Conservation (phyloP, 1,140 invertebrate genomes). For the Drosophila elegans region DNA sequence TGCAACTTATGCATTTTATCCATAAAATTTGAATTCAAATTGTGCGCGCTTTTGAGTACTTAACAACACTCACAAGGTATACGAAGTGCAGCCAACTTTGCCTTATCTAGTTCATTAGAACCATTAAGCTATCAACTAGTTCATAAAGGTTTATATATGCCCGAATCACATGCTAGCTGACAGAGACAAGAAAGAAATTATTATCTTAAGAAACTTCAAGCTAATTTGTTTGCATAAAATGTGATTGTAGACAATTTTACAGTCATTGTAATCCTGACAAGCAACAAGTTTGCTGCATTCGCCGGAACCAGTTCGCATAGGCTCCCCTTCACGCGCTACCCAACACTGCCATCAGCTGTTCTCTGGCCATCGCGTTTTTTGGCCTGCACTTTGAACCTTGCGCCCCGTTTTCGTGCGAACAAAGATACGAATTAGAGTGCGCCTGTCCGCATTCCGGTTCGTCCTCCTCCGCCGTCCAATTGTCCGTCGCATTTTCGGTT, state of each 20-base stretch:
- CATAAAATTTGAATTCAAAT: slow-evolving; percentile 8
- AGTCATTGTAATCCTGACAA: background rate
- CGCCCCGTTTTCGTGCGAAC: slow-evolving; percentile 32
- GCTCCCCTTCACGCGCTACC: background rate
- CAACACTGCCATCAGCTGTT: slow-evolving; percentile 64
- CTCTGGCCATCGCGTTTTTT: slow-evolving; percentile 11
- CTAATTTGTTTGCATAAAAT: background rate
- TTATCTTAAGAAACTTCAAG: accelerated
- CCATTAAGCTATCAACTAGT: too few relatives aligned
- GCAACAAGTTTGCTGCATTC: slow-evolving; percentile 36
- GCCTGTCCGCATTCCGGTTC: slow-evolving; percentile 50
- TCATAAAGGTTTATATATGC: too few relatives aligned
- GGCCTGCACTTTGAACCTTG: slow-evolving; percentile 73
- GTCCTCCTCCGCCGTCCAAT: slow-evolving; percentile 24
- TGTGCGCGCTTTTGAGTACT: background rate
- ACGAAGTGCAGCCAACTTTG: slow-evolving; percentile 25
- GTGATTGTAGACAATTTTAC: too few relatives aligned
- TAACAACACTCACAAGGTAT: background rate
- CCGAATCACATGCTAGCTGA: background rate
- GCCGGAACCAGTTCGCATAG: slow-evolving; percentile 16
- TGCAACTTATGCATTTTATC: too few relatives aligned
- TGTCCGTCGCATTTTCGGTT: slow-evolving; percentile 22
- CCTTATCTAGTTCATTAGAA: background rate
- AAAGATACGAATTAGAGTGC: slow-evolving; percentile 49
- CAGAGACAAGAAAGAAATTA: background rate